Evolutionary conservation across 2,888 invertebrate genomes (phyloP), one percentile per base, ranked within the genome.

Genomic region (Cerastis rubricosa): DNA sequence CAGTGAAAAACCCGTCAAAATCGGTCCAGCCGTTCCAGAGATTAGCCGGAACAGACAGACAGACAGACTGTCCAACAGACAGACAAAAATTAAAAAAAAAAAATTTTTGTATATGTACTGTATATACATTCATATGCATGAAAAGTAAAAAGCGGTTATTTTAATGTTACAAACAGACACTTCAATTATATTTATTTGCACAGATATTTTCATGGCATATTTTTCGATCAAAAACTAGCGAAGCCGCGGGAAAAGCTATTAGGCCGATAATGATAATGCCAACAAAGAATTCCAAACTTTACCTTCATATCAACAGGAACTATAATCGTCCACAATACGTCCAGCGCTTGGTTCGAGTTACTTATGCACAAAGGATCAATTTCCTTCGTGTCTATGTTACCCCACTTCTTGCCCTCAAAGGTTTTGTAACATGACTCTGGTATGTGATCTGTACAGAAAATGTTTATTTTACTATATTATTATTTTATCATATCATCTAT

Each of bases 281-380:
- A 35, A 11, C 40, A 64, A n/a, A 43, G 14, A 43, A 64, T 43
- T 64, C 4, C 5, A 25, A 25, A 43, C 43, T 8, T 64, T 64
- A 51, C 91, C 89, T 90, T 91, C 35, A 86, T 89, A 25, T 88
- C 82, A 1, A 67, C 69, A 5, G 86, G 78, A 7, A 90, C 90
- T 2, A 61, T 74, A 2, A 92, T 92, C 7, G 84, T 90, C 91
- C 91, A 91, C 0, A 92, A 76, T 0, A 92, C 88, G 54, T 92
- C 92, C 0, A 91, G 63, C 0, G 88, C 86, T 1, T 90, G 88
- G 8, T 77, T 65, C 0, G 61, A 57, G n/a, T 85, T 87, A 0
- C 74, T 83, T 0, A 14, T 25, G 17, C 91, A 92, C 17, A 70
- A 14, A 0, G 71, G 22, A 0, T 78, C 71, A 11, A 90, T 88